phyloP scores from a whole-genome alignment of 2,113 vertebrate genomes.

The Lampris megalopsis region DNA sequence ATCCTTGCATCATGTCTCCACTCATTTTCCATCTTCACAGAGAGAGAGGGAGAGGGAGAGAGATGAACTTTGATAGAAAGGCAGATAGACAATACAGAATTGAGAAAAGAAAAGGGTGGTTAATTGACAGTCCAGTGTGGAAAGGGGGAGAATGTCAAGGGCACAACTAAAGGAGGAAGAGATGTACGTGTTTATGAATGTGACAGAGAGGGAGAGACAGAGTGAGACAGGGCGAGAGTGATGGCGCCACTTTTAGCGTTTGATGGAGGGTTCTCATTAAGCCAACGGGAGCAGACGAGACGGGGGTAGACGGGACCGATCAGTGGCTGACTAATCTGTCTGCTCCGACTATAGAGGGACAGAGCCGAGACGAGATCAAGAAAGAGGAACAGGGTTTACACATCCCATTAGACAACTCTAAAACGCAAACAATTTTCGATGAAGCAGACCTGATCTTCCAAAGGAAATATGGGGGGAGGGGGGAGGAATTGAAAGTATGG shows the following conservation, averaged over 20 bases:
- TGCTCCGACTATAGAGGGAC: neutral
- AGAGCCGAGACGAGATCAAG: neutral
- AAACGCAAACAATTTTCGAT: neutral
- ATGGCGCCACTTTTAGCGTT: neutral
- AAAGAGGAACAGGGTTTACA: neutral
- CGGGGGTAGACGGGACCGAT: neutral
- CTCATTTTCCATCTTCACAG: neutral
- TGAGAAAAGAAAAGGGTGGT: neutral
- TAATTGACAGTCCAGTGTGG: neutral
- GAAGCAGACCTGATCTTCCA: neutral
- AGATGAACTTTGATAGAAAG: neutral
- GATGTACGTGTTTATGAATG: neutral
- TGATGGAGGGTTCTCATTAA: conserved; percentile 4
- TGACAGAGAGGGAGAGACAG: neutral
- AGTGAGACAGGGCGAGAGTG: neutral
- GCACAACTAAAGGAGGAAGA: neutral
- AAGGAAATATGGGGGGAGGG: neutral
- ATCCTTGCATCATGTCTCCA: neutral
- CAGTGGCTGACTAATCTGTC: neutral
- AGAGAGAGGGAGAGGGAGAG: neutral
- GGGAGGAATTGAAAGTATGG: too few relatives aligned
- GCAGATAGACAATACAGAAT: neutral
- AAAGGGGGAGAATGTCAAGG: neutral
- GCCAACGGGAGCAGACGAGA: neutral
- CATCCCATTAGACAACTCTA: neutral